These are phyloP conservation scores for Theretra japonica DNA, from an alignment of 2,888 invertebrate genomes.

Conservation along the genomic window DNA sequence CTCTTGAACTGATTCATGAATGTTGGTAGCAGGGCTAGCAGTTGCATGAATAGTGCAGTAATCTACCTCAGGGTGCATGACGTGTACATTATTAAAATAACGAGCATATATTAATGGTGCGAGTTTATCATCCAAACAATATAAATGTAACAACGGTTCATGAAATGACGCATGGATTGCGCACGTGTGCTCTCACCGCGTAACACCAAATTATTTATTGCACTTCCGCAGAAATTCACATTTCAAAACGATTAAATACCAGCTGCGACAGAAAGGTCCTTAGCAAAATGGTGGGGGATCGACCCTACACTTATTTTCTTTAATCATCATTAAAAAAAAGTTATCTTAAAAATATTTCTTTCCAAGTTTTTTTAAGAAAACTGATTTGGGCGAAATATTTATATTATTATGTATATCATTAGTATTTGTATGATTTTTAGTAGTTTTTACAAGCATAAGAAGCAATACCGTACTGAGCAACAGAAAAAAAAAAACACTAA, in stretches of 20 bases:
- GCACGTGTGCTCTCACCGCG: conserved; percentile 9
- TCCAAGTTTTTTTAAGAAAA: no score
- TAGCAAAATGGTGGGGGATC: neutral
- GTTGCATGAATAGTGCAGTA: neutral
- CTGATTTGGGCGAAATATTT: no score
- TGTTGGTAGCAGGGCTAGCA: no score
- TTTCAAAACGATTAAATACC: conserved; percentile 17
- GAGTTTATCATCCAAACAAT: conserved; percentile 6
- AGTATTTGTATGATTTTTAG: no score
- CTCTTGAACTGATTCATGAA: no score
- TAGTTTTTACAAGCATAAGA: no score
- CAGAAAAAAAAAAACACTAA: no score
- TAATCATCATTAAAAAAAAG: no score
- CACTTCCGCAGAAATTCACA: conserved; percentile 17
- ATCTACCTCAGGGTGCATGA: neutral
- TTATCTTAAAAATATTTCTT: no score
- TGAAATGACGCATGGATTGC: conserved; percentile 13
- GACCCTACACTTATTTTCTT: no score
- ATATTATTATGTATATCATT: no score
- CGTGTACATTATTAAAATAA: neutral
- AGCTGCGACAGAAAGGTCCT: neutral
- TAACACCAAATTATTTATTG: conserved; percentile 20
- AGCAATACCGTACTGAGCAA: no score
- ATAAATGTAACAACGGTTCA: conserved; percentile 16
- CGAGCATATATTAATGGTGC: neutral